These are phyloP conservation scores for Latheticus oryzae DNA, from an alignment of 2,888 invertebrate genomes.

Conservation along the genomic window DNA sequence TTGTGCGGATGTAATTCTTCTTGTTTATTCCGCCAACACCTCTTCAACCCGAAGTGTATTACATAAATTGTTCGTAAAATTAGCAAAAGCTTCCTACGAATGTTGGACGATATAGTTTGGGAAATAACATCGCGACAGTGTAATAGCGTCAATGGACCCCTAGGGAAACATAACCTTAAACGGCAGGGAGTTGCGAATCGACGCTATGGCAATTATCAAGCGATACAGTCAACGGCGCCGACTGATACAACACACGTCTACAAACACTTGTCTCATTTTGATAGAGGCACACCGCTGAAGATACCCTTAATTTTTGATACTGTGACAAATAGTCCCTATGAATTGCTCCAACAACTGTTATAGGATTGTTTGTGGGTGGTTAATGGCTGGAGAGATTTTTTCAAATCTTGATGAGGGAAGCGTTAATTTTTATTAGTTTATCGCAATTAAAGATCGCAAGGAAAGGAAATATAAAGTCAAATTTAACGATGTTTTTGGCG, in stretches of 20 bases:
- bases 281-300: conserved; percentile 8
- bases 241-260: conserved; percentile 32
- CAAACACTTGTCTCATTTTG: conserved; percentile 43
- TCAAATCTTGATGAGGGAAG: too few relatives aligned
- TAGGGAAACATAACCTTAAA: conserved; percentile 64
- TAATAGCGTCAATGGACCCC: conserved; percentile 65
- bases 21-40: too few relatives aligned
- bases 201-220: conserved; percentile 61
- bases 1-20: too few relatives aligned
- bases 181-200: conserved; percentile 59
- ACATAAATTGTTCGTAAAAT: conserved; percentile 54
- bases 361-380: conserved; percentile 24
- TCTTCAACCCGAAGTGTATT: too few relatives aligned
- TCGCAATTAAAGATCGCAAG: too few relatives aligned
- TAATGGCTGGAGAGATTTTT: conserved; percentile 14
- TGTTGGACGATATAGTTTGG: conserved; percentile 46
- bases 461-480: too few relatives aligned
- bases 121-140: conserved; percentile 61
- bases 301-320: too few relatives aligned
- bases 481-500: too few relatives aligned
- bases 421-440: too few relatives aligned
- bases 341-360: conserved; percentile 44
- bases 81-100: conserved; percentile 50
- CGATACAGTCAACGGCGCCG: conserved; percentile 52
- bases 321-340: conserved; percentile 48